Evolutionary conservation across 2,797 vertebrate genomes (phyloP), one percentile per base, ranked within the genome.

Genomic region (Centropyge bicolor): DNA sequence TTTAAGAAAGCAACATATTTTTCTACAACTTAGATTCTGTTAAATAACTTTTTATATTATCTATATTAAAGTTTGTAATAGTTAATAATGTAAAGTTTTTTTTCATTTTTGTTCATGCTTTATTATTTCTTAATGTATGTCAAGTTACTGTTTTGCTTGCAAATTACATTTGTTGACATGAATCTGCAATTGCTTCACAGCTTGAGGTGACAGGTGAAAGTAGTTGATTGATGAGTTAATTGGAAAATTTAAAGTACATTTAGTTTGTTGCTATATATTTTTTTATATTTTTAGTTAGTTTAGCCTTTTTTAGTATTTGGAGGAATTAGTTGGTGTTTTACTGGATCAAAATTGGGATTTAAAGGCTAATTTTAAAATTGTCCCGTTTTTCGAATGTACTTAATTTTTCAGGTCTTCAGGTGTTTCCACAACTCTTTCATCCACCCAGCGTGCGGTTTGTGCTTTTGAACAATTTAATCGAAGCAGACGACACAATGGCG

Each of bases 401-500:
- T 12, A 19, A 40, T 76, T 54, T 56, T 10, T 12, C 84, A 96
- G 96, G 94, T 95, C 91, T 94, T 80, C 87, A 85, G 83, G 92
- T 89, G 79, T 87, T 90, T 83, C 72, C 63, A 54, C 78, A 80
- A 69, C 88, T 87, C 83, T 76, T 83, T 87, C 84, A 76, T 88
- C 77, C 60, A 90, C 63, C 78, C 86, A 83, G 64, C 67, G 88
- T 89, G 85, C 87, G 54, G 24, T 92, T 92, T 89, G 85, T 91
- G 89, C 92, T 91, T 93, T 94, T 93, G 84, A 93, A 89, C 85
- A 91, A 86, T 93, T 95, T 27, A 87, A 92, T 89, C 93, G 93
- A 82, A 94, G 91, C 89, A 90, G 92, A 90, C 90, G 92, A 91
- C 90, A 93, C 89, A 90, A 95, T 94, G 94, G 94, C 92, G 93